phyloP scores from a whole-genome alignment of 2,797 vertebrate species.

The Limnodromus scolopaceus region DNA sequence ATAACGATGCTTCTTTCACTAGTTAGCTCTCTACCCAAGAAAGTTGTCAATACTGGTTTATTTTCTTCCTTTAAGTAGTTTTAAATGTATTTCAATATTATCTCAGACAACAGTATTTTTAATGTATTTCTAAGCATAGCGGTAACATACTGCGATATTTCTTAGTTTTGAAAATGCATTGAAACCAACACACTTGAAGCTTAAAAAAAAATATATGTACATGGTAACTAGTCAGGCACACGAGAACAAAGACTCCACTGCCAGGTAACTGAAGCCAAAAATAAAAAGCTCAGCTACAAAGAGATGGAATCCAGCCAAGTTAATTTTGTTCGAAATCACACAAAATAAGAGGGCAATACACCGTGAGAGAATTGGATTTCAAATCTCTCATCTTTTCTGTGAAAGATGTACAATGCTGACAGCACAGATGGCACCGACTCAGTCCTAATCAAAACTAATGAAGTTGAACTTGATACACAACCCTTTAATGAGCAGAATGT shows the following conservation, averaged over 20 bases:
- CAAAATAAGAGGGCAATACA: background rate
- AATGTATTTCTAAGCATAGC: background rate
- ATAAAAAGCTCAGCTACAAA: conserved; percentile 20
- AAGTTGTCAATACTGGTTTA: background rate
- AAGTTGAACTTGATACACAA: conserved; percentile 58
- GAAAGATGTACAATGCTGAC: background rate
- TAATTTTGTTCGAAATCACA: background rate
- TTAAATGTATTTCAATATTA: background rate
- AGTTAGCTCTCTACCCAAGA: background rate
- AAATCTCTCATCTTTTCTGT: conserved; percentile 2
- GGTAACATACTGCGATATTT: background rate
- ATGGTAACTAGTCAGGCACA: background rate
- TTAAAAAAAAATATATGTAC: background rate
- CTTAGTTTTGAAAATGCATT: background rate
- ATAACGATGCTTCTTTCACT: background rate
- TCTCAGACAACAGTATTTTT: background rate
- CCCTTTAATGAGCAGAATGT: conserved; percentile 47
- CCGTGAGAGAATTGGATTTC: background rate
- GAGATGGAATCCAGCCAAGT: conserved; percentile 13
- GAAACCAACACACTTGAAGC: background rate
- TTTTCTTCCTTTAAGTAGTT: background rate
- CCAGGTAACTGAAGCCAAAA: conserved; percentile 29
- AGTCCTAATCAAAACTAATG: conserved; percentile 67
- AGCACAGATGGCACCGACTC: conserved; percentile 47
- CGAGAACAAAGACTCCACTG: background rate